A percentile compares a stretch with the other conserved stretches of the same genome.
phyloP scores from a whole-genome alignment of 2,888 invertebrate species.

The Monoplex corrugatus region DNA sequence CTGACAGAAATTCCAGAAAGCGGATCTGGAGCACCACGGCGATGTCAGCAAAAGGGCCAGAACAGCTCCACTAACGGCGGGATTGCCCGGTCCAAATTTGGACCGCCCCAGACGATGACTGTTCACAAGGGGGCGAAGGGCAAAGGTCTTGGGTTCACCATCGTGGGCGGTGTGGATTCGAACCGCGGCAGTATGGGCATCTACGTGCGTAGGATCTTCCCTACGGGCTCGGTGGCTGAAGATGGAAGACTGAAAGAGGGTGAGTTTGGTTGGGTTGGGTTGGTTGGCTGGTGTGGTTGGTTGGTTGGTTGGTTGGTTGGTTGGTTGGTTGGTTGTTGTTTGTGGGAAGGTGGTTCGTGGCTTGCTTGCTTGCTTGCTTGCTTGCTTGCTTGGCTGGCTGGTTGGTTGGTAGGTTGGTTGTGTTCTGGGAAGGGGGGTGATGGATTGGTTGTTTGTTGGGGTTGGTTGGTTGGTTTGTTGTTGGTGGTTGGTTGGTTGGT shows the following conservation, averaged over 20 bases:
- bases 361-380: background rate
- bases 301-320: background rate
- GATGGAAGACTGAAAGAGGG: constrained; percentile 92
- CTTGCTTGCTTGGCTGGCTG: too few relatives aligned
- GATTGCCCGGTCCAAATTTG: constrained; percentile 48
- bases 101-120: constrained; percentile 78
- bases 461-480: too few relatives aligned
- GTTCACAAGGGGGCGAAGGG: constrained; percentile 92
- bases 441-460: background rate
- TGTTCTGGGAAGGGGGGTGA: background rate
- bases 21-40: constrained; percentile 48
- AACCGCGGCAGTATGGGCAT: constrained; percentile 94
- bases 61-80: constrained; percentile 11
- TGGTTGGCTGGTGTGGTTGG: background rate
- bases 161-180: constrained; percentile 93
- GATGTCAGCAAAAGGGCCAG: background rate
- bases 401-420: background rate
- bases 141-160: constrained; percentile 93
- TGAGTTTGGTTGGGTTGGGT: constrained; percentile 78
- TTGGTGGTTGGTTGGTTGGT: too few relatives aligned
- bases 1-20: constrained; percentile 46
- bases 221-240: constrained; percentile 92
- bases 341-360: background rate
- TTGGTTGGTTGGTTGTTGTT: background rate
- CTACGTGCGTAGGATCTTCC: constrained; percentile 93